Conservation (phyloP, 2,113 vertebrate genomes). For the Meriones unguiculatus region DNA sequence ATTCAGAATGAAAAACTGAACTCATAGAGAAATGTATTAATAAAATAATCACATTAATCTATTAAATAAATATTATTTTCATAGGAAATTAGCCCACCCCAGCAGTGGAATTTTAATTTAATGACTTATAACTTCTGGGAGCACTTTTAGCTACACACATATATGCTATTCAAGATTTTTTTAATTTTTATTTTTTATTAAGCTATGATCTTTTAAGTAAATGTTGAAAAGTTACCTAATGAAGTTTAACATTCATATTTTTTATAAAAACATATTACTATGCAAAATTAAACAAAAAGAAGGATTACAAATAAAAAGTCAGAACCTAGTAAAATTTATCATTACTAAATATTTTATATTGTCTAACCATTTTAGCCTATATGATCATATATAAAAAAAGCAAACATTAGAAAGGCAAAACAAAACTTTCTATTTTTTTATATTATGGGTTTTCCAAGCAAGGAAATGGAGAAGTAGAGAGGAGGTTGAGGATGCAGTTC, state of each 20-base stretch:
- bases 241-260: neutral
- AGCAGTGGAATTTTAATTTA: neutral
- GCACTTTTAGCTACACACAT: neutral
- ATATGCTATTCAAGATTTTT: neutral
- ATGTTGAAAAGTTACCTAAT: slow-evolving; percentile 3
- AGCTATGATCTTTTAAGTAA: slow-evolving; percentile 21
- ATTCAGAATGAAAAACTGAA: neutral
- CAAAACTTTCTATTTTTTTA: slow-evolving; percentile 34
- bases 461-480: slow-evolving; percentile 15
- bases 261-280: slow-evolving; percentile 30
- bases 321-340: slow-evolving; percentile 5
- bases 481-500: neutral
- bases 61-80: neutral
- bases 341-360: neutral
- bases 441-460: neutral
- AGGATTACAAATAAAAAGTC: slow-evolving; percentile 37
- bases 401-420: slow-evolving; percentile 39
- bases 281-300: slow-evolving; percentile 23
- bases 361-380: slow-evolving; percentile 29
- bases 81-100: neutral
- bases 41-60: slow-evolving; percentile 36
- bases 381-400: slow-evolving; percentile 43
- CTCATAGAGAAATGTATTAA: slow-evolving; percentile 10
- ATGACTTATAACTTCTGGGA: neutral
- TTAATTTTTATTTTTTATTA: neutral